Percentiles rank a stretch among this genome's conserved stretches.
Conservation (phyloP, 2,888 invertebrate genomes). For the Eremobia ochroleuca region DNA sequence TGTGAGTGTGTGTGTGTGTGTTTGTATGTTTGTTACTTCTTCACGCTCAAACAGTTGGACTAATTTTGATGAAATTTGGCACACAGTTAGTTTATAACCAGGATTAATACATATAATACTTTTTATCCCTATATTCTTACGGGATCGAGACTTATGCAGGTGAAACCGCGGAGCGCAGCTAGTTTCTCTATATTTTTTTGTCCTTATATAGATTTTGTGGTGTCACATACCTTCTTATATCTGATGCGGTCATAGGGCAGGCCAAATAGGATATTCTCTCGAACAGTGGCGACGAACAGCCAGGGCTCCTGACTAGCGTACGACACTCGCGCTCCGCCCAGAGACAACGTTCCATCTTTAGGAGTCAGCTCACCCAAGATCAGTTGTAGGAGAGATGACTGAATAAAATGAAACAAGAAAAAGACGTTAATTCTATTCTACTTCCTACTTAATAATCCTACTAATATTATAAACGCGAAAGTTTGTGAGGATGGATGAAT, state of each 20-base stretch:
- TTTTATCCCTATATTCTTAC: too few species aligned
- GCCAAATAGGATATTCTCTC: slow-evolving; percentile 96
- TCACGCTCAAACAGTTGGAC: too few species aligned
- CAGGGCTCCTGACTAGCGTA: slow-evolving; percentile 96
- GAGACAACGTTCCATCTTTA: slow-evolving; percentile 90
- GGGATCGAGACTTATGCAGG: too few species aligned
- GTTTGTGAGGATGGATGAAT: too few species aligned
- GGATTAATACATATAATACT: too few species aligned
- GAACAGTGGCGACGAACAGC: slow-evolving; percentile 93
- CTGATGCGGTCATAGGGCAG: slow-evolving; percentile 90
- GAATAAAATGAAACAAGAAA: slow-evolving; percentile 29
- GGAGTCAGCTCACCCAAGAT: slow-evolving; percentile 94
- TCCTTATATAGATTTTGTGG: background rate
- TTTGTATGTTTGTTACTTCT: too few species aligned
- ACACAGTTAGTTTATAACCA: too few species aligned
- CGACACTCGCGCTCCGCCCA: slow-evolving; percentile 91
- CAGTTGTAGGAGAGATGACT: slow-evolving; percentile 93
- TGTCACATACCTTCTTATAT: slow-evolving; percentile 84
- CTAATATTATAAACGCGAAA: too few species aligned
- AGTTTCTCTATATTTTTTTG: background rate
- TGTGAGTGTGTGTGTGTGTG: too few species aligned
- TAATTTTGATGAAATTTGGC: too few species aligned
- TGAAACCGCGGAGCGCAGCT: too few species aligned
- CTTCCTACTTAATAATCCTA: too few species aligned
- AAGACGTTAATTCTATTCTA: background rate